Base-by-base conservation (phyloP, 1,140 invertebrate species). In the Orius insidiosus region DNA sequence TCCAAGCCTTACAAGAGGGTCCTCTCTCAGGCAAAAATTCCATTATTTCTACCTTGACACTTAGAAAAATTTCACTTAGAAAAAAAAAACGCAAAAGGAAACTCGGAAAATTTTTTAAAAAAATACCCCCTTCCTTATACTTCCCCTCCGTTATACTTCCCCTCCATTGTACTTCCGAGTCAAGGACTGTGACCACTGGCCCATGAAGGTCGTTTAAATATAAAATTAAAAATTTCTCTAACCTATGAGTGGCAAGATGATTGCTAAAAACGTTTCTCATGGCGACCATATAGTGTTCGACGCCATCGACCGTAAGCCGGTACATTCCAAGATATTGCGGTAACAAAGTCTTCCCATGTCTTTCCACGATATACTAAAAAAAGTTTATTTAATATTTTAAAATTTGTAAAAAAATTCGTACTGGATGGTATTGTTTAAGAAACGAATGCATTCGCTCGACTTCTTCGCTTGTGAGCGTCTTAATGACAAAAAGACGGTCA, bases 311-410 rank as follows among this genome's bases (percentile, higher is more conserved):
- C 0, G 94, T 98, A 48, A 98, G 69, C 47, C 94, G 74, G 64
- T 97, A 98, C 85, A 98, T 90, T 51, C 90, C 95, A 42, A 98
- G 69, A 67, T 98, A 98, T 63, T 98, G 95, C 0, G 96, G 95
- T 55, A 99, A 68, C 37, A 98, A 67, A 0, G 95, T 98, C 64
- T 96, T 94, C 44, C 93, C 94, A 66, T 97, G 92, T 50, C 86
- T 70, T 66, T 97, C 93, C 34, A 98, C 94, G 57, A 98, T 83
- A 60, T 94, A 95, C 87, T 95, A 67, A 42, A 76, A 72, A n/a
- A 3, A 33, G 36, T 18, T 11, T 36, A 36, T 4, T 36, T 13
- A 36, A 15, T 4, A 15, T n/a, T 16, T 41, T 36, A n/a, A n/a
- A n/a, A n/a, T 11, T 36, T 36, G 3, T 36, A 15, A 3, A 11